Evolutionary conservation across 2,888 invertebrate species (phyloP), one percentile per base, ranked within the genome.

Genomic region (Orthosia gothica): DNA sequence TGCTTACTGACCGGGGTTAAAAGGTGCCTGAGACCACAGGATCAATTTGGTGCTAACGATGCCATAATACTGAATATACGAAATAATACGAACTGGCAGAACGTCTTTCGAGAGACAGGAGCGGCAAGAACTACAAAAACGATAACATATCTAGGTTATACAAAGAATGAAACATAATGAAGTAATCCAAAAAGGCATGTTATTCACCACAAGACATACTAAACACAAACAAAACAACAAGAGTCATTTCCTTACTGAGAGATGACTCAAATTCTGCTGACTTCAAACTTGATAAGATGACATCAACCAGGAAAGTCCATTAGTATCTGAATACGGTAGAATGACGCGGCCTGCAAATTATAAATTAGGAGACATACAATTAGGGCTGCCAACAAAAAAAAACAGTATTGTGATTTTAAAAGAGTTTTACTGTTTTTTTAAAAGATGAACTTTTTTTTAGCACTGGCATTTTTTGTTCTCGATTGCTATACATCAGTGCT

Each of bases 301-400:
- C 81, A 76, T 74, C 74, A 73, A 79, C 76, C 70, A 74, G 84
- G 71, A 76, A 78, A 75, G 66, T 74, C 64, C 64, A 79, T 72
- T 72, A 65, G 69, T 69, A 74, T 64, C 75, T 64, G 49, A 64
- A 68, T 79, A 74, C 7, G 58, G 32, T 66, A n/a, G 47, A 55
- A 52, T 69, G 54, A 58, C 40, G 16, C 49, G 54, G 54, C 20
- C 47, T 66, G 49, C 63, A 74, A 64, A 63, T 81, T 71, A 69
- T 67, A 82, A 75, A 69, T 80, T 62, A 69, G 62, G 54, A 54
- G 54, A 32, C 62, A 55, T 55, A 75, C 40, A 40, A 40, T 9
- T 40, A 40, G 40, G 40, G 40, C 9, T 40, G 9, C 40, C 40
- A 40, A 40, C 40, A 9, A 1, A 40, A 40, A 7, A 40, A 40